phyloP scores from a whole-genome alignment of 2,888 invertebrate species.

The Gastracanthus pulcherrimus region DNA sequence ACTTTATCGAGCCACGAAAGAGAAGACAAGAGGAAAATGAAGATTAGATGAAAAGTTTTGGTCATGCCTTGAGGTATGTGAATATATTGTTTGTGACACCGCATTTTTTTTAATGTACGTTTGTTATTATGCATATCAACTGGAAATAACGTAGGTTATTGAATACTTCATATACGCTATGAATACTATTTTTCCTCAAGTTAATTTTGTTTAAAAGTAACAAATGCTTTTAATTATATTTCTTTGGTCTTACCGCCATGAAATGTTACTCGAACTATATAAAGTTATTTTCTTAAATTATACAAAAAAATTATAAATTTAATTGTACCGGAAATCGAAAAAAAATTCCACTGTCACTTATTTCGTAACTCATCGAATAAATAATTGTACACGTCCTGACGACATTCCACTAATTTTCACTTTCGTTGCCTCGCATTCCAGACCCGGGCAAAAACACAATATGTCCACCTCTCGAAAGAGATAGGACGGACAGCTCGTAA shows the following conservation, averaged over 20 bases:
- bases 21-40: not conserved
- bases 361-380: conserved; percentile 14
- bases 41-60: not conserved
- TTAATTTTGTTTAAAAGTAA: no score
- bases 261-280: no score
- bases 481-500: not conserved
- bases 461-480: not conserved
- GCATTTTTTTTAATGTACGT: no score
- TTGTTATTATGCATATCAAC: no score
- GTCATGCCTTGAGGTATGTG: not conserved
- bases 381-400: not conserved
- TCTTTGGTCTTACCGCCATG: no score
- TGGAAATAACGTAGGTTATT: no score
- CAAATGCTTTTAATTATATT: no score
- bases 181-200: no score
- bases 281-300: no score
- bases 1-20: not conserved
- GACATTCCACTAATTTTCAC: conserved; percentile 16
- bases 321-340: no score
- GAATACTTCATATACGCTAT: no score
- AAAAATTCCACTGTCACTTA: not conserved
- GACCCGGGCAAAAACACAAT: not conserved
- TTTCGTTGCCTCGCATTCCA: conserved; percentile 19
- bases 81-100: not conserved
- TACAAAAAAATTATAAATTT: no score